Evolutionary conservation across 2,888 invertebrate genomes (phyloP), one percentile per base, ranked within the genome.

Genomic region (Harpagoxenus sublaevis): DNA sequence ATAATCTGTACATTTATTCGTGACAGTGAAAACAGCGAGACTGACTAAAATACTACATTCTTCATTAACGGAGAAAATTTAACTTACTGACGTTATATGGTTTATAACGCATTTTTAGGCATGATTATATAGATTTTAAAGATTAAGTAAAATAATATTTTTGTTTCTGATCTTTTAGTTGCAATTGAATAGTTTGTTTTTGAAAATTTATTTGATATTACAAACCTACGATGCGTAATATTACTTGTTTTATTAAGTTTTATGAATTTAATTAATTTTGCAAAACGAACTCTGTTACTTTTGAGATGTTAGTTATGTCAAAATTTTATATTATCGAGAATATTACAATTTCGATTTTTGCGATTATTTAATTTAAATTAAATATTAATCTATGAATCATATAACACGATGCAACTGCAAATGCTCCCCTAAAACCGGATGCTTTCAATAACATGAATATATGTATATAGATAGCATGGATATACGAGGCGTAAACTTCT

Each of bases 1-100:
- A 78, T 66, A 12, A 78, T 78, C 66, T 42, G n/a, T 18, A 23
- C 18, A 63, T 77, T 65, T 45, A 55, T 66, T 66, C 42, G 42
- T 12, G 65, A 77, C 63, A 53, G 53, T 66, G 53, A 28, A 78
- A 66, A 66, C 66, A 42, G 12, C 3, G 12, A 42, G 60, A 42
- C 28, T 60, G 42, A 15, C 45, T 28, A 35, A 75, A 75, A 48
- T 63, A 75, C 12, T 63, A 75, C 12, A 74, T 74, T 74, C 62
- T 62, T 31, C 42, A 60, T 74, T 45, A 60, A 74, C n/a, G 42
- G 10, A 23, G 10, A 73, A 42, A 57, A 28, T 57, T 73, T 23
- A 62, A 74, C 8, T 62, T 57, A 31, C 45, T n/a, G 28, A 48
- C 18, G 18, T 62, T 55, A 18, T 35, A 31, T 3, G 12, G 1